These are phyloP conservation scores for Crocallis elinguaria DNA, from an alignment of 2,888 invertebrate species.

Conservation along the genomic window DNA sequence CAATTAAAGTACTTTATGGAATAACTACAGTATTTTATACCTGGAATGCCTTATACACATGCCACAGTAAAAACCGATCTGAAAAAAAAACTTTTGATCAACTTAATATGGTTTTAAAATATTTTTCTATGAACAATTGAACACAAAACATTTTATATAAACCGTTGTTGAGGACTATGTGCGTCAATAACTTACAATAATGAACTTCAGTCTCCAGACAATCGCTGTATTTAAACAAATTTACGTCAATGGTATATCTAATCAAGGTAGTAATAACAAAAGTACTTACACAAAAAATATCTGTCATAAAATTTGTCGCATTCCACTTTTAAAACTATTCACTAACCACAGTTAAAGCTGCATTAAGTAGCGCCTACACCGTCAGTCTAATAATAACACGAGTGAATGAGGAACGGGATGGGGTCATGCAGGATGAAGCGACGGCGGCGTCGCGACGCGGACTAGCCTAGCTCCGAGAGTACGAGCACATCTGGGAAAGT, in stretches of 20 bases:
- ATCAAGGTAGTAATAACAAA: background rate
- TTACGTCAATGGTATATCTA: slow-evolving; percentile 2
- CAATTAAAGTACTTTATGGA: too few relatives aligned
- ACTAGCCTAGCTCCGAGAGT: slow-evolving; percentile 33
- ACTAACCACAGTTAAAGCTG: slow-evolving; percentile 50
- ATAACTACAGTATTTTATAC: too few relatives aligned
- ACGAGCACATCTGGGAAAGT: slow-evolving; percentile 54
- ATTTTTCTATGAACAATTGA: background rate
- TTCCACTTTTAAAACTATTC: slow-evolving; percentile 37
- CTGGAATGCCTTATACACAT: too few relatives aligned
- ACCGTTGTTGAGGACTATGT: slow-evolving; percentile 8
- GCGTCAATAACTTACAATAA: slow-evolving; percentile 16
- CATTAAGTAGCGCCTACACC: slow-evolving; percentile 41
- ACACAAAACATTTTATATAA: slow-evolving; percentile 7
- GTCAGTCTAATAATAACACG: slow-evolving; percentile 40
- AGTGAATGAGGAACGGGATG: slow-evolving; percentile 29
- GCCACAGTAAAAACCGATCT: too few relatives aligned
- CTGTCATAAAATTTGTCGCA: slow-evolving; percentile 31
- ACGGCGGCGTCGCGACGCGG: slow-evolving; percentile 27
- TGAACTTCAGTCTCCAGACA: background rate
- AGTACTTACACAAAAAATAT: slow-evolving; percentile 20
- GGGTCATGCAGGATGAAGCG: slow-evolving; percentile 16
- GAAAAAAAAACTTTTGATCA: too few relatives aligned
- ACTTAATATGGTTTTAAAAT: background rate
- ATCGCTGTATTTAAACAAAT: slow-evolving; percentile 5